These are phyloP conservation scores for Melanotaenia pygmaea DNA, from an alignment of 2,797 vertebrate genomes.

Conservation along the genomic window DNA sequence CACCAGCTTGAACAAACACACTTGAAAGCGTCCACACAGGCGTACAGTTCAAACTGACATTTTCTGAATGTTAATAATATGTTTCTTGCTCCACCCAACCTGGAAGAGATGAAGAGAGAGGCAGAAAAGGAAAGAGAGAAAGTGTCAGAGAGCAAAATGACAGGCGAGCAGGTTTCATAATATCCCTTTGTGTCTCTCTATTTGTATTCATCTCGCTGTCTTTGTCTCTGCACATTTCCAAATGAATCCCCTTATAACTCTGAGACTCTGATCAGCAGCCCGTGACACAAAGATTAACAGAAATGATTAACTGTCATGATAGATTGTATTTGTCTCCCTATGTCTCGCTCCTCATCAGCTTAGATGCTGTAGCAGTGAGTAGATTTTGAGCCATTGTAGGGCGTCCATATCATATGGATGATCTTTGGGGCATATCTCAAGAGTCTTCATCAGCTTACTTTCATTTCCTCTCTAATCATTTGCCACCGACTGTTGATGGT, in stretches of 20 bases:
- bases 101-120: slow-evolving; percentile 64
- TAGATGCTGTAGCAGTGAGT: slow-evolving; percentile 29
- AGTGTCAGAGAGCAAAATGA: slow-evolving; percentile 59
- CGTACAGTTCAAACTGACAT: slow-evolving; percentile 50
- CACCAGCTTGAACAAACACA: slow-evolving; percentile 13
- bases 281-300: slow-evolving; percentile 77
- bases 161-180: slow-evolving; percentile 65
- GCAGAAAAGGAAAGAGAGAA: slow-evolving; percentile 39
- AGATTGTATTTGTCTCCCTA: slow-evolving; percentile 68
- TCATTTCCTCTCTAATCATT: slow-evolving; percentile 73
- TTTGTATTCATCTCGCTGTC: slow-evolving; percentile 73
- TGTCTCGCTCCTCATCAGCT: slow-evolving; percentile 56
- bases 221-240: slow-evolving; percentile 70
- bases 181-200: slow-evolving; percentile 65
- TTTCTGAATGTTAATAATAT: slow-evolving; percentile 84
- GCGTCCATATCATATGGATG: slow-evolving; percentile 42
- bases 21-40: slow-evolving; percentile 20
- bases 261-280: slow-evolving; percentile 65
- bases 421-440: slow-evolving; percentile 61
- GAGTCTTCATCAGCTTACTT: slow-evolving; percentile 60
- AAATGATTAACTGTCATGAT: slow-evolving; percentile 79
- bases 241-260: slow-evolving; percentile 69
- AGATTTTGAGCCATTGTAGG: slow-evolving; percentile 48
- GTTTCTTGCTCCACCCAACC: slow-evolving; percentile 87
- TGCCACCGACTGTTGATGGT: slow-evolving; percentile 1